Evolutionary conservation across 1,140 invertebrate species (phyloP), one percentile per base, ranked within the genome.

Genomic region (Prorops nasuta): DNA sequence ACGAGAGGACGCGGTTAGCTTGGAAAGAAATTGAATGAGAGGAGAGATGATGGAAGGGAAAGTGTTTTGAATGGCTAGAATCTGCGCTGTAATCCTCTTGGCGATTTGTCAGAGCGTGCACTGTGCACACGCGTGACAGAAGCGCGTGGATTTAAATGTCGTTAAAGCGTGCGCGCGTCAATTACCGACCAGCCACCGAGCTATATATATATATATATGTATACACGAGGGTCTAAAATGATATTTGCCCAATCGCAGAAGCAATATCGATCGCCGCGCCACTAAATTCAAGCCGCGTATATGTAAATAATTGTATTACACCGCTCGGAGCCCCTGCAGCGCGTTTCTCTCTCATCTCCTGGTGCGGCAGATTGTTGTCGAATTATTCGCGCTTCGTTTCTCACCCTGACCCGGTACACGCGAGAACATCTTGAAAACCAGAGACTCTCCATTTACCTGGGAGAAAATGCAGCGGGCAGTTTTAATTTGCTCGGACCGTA

Each of bases 261-360:
- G 62, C 67, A 71, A 71, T 69, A 65, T 65, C 63, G 59, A 64
- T 51, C 58, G 57, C 32, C 54, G 31, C 39, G 38, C 47, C 60
- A 58, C 52, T 71, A n/a, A 66, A 69, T 69, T 61, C 57, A 50
- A 51, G 49, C 51, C 47, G 59, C 56, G 66, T 69, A 69, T n/a
- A n/a, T 69, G 69, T 67, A 70, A 74, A 74, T 74, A 72, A 74
- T 72, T 71, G 70, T 61, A 67, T 74, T 74, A 74, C 59, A 60
- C 24, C 44, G 41, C 53, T 46, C 59, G 28, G 43, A 34, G 37
- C 22, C 24, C 41, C 41, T 12, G 18, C 2, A 34, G 20, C 8
- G 22, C 34, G 12, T 19, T 44, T 3, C 37, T 19, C 34, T 42
- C 46, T 47, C 34, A 40, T 9, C 37, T 44, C 46, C 42, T 41